These are phyloP conservation scores for Trichosurus vulpecula DNA, from an alignment of 2,797 vertebrate species.

Conservation along the genomic window DNA sequence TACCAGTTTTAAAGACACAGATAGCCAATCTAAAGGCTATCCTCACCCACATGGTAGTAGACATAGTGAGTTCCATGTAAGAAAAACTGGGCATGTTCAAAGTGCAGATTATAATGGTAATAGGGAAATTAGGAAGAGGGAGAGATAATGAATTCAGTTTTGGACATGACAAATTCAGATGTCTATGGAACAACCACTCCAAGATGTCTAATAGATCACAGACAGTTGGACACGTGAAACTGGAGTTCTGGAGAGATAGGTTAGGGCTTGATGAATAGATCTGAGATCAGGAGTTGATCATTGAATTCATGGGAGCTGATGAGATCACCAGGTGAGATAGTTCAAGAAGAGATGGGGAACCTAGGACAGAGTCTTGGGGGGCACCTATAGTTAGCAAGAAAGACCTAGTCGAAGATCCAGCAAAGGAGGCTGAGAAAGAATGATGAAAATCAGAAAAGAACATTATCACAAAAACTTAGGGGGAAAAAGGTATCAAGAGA, in stretches of 20 bases:
- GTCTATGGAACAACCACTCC: background rate
- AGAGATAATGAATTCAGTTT: background rate
- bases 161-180: background rate
- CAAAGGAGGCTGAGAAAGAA: background rate
- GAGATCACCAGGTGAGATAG: too few relatives aligned
- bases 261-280: background rate
- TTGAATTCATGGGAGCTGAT: too few relatives aligned
- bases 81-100: background rate
- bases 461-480: background rate
- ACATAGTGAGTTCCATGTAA: background rate
- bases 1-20: background rate
- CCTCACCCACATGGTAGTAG: background rate
- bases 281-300: too few relatives aligned
- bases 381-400: too few relatives aligned
- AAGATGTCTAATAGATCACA: background rate
- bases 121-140: too few relatives aligned
- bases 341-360: too few relatives aligned
- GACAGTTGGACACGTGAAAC: background rate
- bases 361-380: too few relatives aligned
- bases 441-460: background rate
- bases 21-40: background rate
- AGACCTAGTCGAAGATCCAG: too few relatives aligned
- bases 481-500: background rate
- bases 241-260: background rate
- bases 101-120: background rate